Evolutionary conservation across 2,113 vertebrate species (phyloP).

Genomic region (Struthio camelus): DNA sequence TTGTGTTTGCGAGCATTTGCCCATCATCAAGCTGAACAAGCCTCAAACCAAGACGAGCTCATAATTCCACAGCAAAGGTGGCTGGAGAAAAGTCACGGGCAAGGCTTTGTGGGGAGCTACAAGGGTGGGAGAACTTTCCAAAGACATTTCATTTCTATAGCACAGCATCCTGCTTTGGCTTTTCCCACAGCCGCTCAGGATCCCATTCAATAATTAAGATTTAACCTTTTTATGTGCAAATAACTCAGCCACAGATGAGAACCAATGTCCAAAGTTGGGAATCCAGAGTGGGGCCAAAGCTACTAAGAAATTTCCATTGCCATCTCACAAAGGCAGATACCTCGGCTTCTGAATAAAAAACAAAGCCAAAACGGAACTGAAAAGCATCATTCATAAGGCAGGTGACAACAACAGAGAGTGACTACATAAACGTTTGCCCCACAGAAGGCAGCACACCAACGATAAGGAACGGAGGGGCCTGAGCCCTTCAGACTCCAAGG

Average conservation of each 20-base stretch:
- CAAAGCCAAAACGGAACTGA: neutral
- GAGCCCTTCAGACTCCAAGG: slow-evolving; percentile 80
- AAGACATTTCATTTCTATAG: neutral
- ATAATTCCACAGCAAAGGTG: neutral
- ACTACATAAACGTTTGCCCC: neutral
- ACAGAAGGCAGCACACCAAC: neutral
- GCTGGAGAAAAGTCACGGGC: neutral
- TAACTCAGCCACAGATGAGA: neutral
- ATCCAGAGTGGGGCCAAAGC: neutral
- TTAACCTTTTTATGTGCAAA: accelerated
- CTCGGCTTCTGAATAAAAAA: neutral
- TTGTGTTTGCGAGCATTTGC: neutral
- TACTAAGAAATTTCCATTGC: neutral
- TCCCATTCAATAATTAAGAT: neutral
- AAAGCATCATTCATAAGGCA: neutral
- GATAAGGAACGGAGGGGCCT: slow-evolving; percentile 44
- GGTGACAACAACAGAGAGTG: neutral
- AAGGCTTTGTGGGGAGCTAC: neutral
- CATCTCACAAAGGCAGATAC: neutral
- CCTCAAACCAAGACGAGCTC: neutral
- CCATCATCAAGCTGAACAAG: neutral
- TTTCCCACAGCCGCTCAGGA: neutral
- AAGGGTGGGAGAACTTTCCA: neutral
- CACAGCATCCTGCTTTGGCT: neutral
- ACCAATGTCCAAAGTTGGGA: neutral